Evolutionary conservation across 1,140 invertebrate genomes (phyloP).

Genomic region (Chionoecetes opilio): DNA sequence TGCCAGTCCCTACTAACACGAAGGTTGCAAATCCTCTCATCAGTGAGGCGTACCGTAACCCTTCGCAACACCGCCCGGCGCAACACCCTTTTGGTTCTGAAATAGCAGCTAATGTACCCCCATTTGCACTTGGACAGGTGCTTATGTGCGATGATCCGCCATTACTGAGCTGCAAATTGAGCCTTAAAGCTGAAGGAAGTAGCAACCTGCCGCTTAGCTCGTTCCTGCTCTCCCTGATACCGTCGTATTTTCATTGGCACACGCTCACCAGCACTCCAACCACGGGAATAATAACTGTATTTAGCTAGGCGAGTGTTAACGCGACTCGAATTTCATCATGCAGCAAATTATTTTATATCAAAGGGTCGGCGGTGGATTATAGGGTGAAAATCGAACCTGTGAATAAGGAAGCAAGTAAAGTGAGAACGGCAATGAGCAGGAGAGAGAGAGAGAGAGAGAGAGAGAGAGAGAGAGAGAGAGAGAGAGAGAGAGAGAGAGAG

Average conservation of each 20-base stretch:
- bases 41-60: neutral
- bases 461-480: conserved; percentile 31
- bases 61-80: neutral
- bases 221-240: conserved; percentile 34
- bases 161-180: neutral
- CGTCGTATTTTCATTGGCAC: conserved; percentile 49
- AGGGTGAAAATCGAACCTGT: conserved; percentile 6
- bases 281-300: conserved; percentile 20
- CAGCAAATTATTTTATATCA: conserved; percentile 31
- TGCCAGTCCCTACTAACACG: neutral
- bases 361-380: neutral
- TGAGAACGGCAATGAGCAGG: neutral
- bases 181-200: conserved; percentile 25
- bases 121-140: conserved; percentile 39
- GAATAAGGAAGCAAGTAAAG: neutral
- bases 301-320: neutral
- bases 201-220: conserved; percentile 14
- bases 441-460: conserved; percentile 27
- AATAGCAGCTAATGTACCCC: conserved; percentile 28
- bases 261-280: neutral
- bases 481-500: conserved; percentile 53
- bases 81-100: conserved; percentile 14
- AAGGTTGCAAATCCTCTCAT: neutral
- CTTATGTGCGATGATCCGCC: conserved; percentile 43
- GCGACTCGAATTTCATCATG: conserved; percentile 17